phyloP scores from a whole-genome alignment of 2,113 vertebrate genomes.

The Centropus bengalensis region DNA sequence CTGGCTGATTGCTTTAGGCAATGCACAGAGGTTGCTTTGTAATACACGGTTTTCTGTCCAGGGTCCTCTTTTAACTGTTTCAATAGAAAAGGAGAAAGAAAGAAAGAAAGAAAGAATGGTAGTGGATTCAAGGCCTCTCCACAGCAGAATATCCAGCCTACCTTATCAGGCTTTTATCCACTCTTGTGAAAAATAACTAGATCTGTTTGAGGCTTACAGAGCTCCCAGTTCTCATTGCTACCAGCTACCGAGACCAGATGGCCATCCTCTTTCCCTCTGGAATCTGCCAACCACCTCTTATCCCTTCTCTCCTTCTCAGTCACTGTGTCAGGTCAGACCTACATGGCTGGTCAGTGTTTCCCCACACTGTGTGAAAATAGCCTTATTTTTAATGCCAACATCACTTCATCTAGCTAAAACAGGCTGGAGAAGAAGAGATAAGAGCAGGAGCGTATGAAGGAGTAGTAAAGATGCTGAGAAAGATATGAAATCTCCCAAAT shows the following conservation, averaged over 20 bases:
- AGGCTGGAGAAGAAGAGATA: background rate
- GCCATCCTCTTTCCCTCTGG: background rate
- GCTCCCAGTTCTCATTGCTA: background rate
- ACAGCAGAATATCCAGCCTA: background rate
- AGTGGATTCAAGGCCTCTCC: constrained; percentile 27
- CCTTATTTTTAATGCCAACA: background rate
- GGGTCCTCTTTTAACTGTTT: constrained; percentile 45
- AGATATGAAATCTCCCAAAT: background rate
- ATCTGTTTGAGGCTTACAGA: background rate
- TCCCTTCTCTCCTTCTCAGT: background rate
- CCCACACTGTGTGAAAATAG: background rate
- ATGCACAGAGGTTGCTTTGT: constrained; percentile 36
- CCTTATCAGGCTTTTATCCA: background rate
- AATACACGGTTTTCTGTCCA: constrained; percentile 15
- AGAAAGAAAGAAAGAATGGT: constrained; percentile 17
- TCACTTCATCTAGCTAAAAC: background rate
- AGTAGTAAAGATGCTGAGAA: background rate
- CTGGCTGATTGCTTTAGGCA: constrained; percentile 54
- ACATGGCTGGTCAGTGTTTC: background rate
- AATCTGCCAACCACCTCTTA: background rate
- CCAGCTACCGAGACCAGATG: background rate
- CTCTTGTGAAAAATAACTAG: background rate
- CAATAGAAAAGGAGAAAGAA: constrained; percentile 17
- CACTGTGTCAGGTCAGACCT: background rate
- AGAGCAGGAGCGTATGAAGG: background rate